Conservation (phyloP, 2,888 invertebrate species). For the Pandemis heparana region DNA sequence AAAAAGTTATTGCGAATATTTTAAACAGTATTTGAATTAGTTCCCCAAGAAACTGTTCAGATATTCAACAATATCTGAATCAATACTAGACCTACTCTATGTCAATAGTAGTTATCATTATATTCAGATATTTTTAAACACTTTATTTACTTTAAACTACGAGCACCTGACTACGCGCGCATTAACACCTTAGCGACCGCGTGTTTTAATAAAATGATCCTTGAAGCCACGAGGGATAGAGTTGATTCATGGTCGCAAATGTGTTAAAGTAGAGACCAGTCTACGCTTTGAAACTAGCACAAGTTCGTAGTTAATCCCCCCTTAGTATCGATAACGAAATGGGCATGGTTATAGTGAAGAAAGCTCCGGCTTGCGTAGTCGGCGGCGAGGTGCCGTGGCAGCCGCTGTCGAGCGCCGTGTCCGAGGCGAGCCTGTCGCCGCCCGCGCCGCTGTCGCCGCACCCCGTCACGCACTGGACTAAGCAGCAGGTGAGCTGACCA, state of each 20-base stretch:
- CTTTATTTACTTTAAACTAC: no score
- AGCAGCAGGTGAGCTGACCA: constrained; percentile 86
- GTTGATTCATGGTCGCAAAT: neutral
- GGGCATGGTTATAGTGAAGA: constrained; percentile 81
- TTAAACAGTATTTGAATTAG: neutral
- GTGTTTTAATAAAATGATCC: neutral
- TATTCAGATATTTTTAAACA: no score
- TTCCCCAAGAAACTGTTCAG: neutral
- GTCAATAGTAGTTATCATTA: no score
- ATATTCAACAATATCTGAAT: neutral
- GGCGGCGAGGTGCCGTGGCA: constrained; percentile 85
- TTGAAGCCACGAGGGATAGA: no score
- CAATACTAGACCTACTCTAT: no score
- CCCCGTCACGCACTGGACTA: constrained; percentile 87
- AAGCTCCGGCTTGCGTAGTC: constrained; percentile 84
- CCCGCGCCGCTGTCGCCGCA: constrained; percentile 71
- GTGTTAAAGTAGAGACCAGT: neutral
- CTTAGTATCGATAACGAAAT: constrained; percentile 40
- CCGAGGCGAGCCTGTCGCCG: constrained; percentile 78
- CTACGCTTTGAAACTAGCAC: constrained; percentile 8
- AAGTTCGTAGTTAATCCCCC: neutral
- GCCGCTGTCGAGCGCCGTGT: constrained; percentile 80
- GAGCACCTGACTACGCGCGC: neutral
- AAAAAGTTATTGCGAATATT: no score
- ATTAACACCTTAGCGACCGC: neutral